Evolutionary conservation across 2,797 vertebrate genomes (phyloP).

Genomic region (Buceros bicornis): DNA sequence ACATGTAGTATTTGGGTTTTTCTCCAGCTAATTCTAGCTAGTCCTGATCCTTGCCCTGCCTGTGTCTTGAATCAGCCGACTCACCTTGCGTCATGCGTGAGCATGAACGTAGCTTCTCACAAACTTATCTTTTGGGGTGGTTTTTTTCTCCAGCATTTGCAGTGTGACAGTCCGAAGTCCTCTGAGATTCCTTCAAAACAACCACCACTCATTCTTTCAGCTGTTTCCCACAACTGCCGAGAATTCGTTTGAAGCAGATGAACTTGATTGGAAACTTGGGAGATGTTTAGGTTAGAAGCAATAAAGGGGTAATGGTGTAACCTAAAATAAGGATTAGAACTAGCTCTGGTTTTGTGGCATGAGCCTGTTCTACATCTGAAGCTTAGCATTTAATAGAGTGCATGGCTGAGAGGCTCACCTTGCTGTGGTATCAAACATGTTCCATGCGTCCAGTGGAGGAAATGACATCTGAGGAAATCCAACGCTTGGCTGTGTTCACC

Average conservation of each 20-base stretch:
- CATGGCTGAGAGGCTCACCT: not conserved
- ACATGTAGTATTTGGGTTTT: not conserved
- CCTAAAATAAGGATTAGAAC: not conserved
- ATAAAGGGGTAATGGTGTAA: not conserved
- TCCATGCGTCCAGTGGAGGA: not conserved
- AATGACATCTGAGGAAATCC: not conserved
- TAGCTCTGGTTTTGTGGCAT: not conserved
- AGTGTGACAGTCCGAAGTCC: not conserved
- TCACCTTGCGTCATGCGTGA: not conserved
- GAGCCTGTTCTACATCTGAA: not conserved
- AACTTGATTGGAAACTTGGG: not conserved
- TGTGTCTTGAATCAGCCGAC: not conserved
- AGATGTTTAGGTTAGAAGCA: not conserved
- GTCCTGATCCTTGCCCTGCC: not conserved
- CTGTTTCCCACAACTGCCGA: not conserved
- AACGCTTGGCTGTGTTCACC: rapidly evolving
- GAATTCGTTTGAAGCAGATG: not conserved
- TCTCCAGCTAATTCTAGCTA: not conserved
- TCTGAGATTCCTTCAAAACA: not conserved
- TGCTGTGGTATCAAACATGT: not conserved
- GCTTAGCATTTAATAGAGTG: not conserved
- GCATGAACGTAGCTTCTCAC: rapidly evolving
- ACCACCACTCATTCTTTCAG: not conserved
- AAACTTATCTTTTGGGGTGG: not conserved
- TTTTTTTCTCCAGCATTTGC: not conserved